Base-by-base conservation (phyloP, 2,113 vertebrate genomes). In the Rhineura floridana region DNA sequence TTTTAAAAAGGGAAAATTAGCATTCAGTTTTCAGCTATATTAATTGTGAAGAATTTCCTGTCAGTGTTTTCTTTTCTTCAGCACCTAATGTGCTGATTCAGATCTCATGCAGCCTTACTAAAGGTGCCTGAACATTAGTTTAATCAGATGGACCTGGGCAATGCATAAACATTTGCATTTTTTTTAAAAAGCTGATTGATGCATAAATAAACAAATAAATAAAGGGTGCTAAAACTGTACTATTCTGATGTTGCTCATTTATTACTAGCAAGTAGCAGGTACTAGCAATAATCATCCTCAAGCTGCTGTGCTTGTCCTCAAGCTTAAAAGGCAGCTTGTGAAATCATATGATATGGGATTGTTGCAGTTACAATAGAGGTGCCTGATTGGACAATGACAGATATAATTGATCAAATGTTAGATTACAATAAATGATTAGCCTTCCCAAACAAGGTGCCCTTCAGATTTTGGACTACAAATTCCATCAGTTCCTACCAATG, bases 21-120 rank as follows among this genome's bases (percentile, higher is more conserved):
- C 21, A 86, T 50, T 88, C 15, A 48, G 1, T 46, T 8, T 76
- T 76, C 52, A 46, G 1, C 39, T 5, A 3, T 44, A 5, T 33
- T 87, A 80, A 33, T 52, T 80, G 44, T 83, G 62, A 84, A 84
- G 33, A 89, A 70, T 80, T 78, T 48, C 33, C 70, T 55, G 36
- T 62, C n/a, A 46, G 36, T 70, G 17, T n/a, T 84, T 42, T 25
- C 48, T 79, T 70, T 59, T 46, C 75, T 46, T 79, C 65, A 89
- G 25, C 48, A 67, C 21, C 50, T 52, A 42, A 88, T 67, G 46
- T 55, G 5, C 36, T 59, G 62, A 52, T 79, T 88, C 82, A 89
- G 65, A 67, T 44, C 21, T 72, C 42, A 59, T 59, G n/a, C 11
- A 25, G 39, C 6, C 42, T 70, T 65, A 62, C 46, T 79, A 46